These are phyloP conservation scores for Macrophya alboannulata DNA, from an alignment of 2,888 invertebrate species.

Conservation along the genomic window DNA sequence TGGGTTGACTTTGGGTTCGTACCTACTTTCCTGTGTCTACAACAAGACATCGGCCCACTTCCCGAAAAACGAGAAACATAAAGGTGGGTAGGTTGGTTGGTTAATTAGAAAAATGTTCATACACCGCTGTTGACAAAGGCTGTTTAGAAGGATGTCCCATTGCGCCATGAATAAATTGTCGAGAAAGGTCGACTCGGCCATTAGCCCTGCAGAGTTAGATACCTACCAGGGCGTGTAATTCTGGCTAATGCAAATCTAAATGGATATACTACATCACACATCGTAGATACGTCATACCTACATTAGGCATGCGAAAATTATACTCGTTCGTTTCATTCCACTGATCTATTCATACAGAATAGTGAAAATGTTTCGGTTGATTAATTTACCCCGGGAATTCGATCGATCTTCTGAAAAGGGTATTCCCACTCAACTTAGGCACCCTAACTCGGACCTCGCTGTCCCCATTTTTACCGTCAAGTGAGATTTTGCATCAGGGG, in stretches of 20 bases:
- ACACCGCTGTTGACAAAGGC: conserved; percentile 42
- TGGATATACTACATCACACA: conserved; percentile 13
- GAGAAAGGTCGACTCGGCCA: conserved; percentile 29
- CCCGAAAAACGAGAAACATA: neutral
- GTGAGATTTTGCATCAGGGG: too few species aligned
- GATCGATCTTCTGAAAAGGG: neutral
- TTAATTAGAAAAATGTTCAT: conserved; percentile 44
- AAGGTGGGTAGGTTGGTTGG: neutral
- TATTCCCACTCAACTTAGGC: too few species aligned
- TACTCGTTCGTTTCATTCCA: neutral
- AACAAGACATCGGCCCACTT: neutral
- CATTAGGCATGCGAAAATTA: conserved; percentile 20
- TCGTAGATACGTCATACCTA: neutral
- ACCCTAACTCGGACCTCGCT: too few species aligned
- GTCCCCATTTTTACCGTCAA: too few species aligned
- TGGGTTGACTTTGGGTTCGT: conserved; percentile 1
- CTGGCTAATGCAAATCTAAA: conserved; percentile 33
- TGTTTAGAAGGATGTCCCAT: conserved; percentile 42
- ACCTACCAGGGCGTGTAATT: neutral
- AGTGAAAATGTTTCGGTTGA: neutral
- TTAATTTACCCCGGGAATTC: neutral
- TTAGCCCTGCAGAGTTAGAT: conserved; percentile 40
- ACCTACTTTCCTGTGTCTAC: neutral
- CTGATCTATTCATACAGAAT: neutral
- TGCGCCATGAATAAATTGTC: conserved; percentile 49